Evolutionary conservation across 2,888 invertebrate genomes (phyloP).

Genomic region (Mellilla xanthometata): DNA sequence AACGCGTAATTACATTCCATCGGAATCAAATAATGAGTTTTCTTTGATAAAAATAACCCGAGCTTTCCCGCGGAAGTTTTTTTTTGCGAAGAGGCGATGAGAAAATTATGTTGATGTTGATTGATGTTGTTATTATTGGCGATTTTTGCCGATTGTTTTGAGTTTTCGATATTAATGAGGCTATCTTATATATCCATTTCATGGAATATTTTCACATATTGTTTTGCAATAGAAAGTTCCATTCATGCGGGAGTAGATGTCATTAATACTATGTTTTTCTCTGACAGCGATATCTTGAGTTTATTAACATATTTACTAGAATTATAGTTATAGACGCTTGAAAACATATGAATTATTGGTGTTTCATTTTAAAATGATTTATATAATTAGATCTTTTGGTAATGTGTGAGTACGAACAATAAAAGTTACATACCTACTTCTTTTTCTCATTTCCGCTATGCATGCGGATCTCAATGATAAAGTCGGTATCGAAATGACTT

Average conservation of each 20-base stretch:
- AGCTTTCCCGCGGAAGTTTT: constrained; percentile 45
- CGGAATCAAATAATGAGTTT: constrained; percentile 46
- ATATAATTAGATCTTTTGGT: not conserved
- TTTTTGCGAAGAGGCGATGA: constrained; percentile 37
- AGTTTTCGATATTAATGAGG: constrained; percentile 1
- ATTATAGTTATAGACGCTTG: too few relatives aligned
- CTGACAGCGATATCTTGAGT: too few relatives aligned
- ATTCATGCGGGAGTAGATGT: too few relatives aligned
- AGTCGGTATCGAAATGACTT: too few relatives aligned
- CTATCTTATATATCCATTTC: not conserved
- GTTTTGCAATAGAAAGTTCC: not conserved
- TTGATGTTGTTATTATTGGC: constrained; percentile 20
- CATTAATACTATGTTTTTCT: too few relatives aligned
- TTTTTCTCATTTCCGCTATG: constrained; percentile 3
- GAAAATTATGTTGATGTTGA: constrained; percentile 33
- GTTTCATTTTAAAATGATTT: too few relatives aligned
- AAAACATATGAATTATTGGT: too few relatives aligned
- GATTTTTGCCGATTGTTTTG: constrained; percentile 23
- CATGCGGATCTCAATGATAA: constrained; percentile 3
- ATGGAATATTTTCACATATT: not conserved
- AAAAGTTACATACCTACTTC: not conserved
- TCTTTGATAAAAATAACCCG: constrained; percentile 45
- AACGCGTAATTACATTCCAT: constrained; percentile 43
- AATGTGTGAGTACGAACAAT: constrained; percentile 1
- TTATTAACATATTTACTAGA: too few relatives aligned